These are phyloP conservation scores for Margarornis squamiger DNA, from an alignment of 2,797 vertebrate genomes.

Conservation along the genomic window DNA sequence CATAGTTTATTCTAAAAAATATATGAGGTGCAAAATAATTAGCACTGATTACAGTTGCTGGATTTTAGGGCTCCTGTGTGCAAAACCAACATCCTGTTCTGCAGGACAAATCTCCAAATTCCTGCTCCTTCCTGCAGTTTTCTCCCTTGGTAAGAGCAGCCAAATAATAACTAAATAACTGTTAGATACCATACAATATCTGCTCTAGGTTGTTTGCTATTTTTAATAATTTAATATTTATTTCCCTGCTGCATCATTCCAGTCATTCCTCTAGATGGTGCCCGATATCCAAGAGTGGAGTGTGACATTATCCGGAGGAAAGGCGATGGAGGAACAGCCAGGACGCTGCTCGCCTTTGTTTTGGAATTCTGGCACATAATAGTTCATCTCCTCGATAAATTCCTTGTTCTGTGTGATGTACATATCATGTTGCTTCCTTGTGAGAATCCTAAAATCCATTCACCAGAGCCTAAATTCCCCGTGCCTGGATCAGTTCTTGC, in stretches of 20 bases:
- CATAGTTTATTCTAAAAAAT: background rate
- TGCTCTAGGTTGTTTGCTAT: background rate
- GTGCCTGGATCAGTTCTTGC: background rate
- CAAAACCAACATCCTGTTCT: background rate
- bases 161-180: background rate
- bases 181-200: background rate
- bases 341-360: slow-evolving; percentile 31
- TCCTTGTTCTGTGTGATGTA: background rate
- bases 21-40: background rate
- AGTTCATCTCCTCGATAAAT: background rate
- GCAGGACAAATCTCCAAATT: background rate
- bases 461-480: background rate
- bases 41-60: background rate
- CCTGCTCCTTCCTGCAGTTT: background rate
- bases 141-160: background rate
- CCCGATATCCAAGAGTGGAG: background rate
- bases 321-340: background rate
- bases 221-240: background rate
- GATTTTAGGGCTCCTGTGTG: background rate
- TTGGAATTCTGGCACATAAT: background rate
- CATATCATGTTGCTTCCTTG: background rate
- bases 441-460: background rate
- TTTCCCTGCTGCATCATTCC: background rate
- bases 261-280: slow-evolving; percentile 70
- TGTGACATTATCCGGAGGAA: background rate